Base-by-base conservation (phyloP, 2,113 vertebrate genomes). In the Empidonax alnorum region DNA sequence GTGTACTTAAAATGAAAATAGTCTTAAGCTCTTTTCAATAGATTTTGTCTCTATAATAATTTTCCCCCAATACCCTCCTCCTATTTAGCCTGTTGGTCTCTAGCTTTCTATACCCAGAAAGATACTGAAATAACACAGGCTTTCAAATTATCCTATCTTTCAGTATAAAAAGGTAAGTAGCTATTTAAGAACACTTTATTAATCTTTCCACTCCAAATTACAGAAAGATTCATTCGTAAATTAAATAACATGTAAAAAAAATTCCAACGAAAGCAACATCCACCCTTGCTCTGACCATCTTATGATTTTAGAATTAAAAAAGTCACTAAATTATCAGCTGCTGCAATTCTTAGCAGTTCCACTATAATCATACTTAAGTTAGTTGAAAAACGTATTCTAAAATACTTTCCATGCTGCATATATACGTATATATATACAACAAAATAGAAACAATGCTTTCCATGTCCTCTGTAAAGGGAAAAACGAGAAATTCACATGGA, bases 1-100 rank as follows among this genome's bases (percentile, higher is more conserved):
- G 94, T 75, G 6, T 46, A 93, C 73, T 93, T 95, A 49, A 78
- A 93, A 68, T 56, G 15, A 95, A 88, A 92, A 83, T 0, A 75
- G 41, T 65, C 67, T 65, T 20, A 90, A 81, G 49, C 2, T 84
- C 73, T 93, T 87, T 94, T 5, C 56, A 96, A 49, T 37, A 92
- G 56, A 31, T 58, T 94, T 84, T 88, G 18, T 61, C 22, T 84
- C 31, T 86, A 24, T 47, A 79, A 75, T 61, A 5, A 17, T 50
- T 87, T 96, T 90, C 81, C 44, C 68, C n/a, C 23, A 59, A 25
- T 19, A 69, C 1, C 3, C 10, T 47, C n/a, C 65, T 92, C 41
- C 53, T 77, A 30, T n/a, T 89, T 88, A 88, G 61, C 37, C 31
- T 90, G 18, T 42, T 79, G 24, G 50, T 74, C 41, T 83, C 28